phyloP scores from a whole-genome alignment of 2,797 vertebrate genomes.

The Chelon auratus region DNA sequence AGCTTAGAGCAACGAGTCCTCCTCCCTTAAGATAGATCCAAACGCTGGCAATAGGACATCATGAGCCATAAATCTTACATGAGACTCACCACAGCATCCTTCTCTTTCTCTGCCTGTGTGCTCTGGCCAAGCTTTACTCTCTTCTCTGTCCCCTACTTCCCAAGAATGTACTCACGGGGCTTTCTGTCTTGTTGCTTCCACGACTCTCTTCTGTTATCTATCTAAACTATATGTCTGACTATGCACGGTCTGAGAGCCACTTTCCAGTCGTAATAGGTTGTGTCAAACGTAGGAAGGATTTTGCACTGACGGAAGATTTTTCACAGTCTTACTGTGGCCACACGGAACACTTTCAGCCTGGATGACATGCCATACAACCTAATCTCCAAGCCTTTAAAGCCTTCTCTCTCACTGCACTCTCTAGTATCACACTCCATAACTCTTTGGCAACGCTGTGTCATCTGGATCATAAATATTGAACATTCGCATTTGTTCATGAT shows the following conservation, averaged over 20 bases:
- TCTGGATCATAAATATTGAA: background rate
- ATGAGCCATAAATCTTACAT: conserved; percentile 61
- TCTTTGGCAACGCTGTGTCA: background rate
- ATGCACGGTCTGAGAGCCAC: background rate
- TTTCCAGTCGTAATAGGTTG: background rate
- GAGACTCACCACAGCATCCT: conserved; percentile 39
- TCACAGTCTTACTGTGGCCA: no score
- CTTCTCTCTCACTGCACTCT: background rate
- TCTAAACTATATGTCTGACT: background rate
- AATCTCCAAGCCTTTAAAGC: background rate
- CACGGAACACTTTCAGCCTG: background rate
- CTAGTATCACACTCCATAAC: conserved; percentile 3
- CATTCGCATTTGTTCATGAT: background rate
- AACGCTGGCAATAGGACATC: conserved; percentile 46
- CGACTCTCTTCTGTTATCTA: conserved; percentile 1
- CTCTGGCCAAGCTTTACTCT: conserved; percentile 25
- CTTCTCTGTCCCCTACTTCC: background rate
- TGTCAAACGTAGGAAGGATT: no score
- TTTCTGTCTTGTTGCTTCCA: conserved; percentile 6
- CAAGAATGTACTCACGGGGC: background rate
- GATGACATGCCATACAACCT: background rate
- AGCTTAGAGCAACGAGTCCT: no score
- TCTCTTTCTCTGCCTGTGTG: conserved; percentile 1
- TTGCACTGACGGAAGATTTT: no score
- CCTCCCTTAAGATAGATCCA: conserved; percentile 65